These are phyloP conservation scores for Portevinia maculata DNA, from an alignment of 2,888 invertebrate species.

Conservation along the genomic window DNA sequence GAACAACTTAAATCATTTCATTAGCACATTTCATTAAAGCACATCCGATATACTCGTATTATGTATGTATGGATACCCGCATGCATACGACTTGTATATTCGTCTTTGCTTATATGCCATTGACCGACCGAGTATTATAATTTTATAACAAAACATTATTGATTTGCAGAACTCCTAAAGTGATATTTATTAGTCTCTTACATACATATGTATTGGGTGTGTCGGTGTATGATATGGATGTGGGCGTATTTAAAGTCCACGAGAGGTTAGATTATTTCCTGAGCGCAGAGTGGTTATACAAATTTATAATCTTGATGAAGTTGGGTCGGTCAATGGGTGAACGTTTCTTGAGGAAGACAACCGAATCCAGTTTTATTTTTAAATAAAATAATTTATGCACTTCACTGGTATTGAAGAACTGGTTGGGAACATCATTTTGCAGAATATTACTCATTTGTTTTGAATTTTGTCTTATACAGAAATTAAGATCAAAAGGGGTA, in stretches of 20 bases:
- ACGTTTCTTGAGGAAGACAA: not conserved
- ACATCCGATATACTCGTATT: not conserved
- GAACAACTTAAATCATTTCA: not conserved
- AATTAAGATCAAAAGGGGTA: not conserved
- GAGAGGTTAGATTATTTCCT: slow-evolving; percentile 1
- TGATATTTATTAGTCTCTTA: not conserved
- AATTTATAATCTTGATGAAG: not conserved
- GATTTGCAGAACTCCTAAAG: not conserved
- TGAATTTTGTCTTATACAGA: not conserved
- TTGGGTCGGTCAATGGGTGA: slow-evolving; percentile 5
- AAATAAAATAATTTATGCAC: not conserved
- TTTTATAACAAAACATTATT: not conserved
- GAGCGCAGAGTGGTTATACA: not conserved
- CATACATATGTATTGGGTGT: not conserved
- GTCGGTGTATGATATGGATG: too few species aligned
- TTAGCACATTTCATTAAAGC: not conserved
- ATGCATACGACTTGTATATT: not conserved
- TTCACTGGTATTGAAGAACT: not conserved
- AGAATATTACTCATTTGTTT: slow-evolving; percentile 5
- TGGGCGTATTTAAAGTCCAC: not conserved
- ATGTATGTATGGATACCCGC: not conserved
- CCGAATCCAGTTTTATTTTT: not conserved
- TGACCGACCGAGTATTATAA: not conserved
- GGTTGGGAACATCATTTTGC: not conserved
- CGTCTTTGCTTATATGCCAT: not conserved